Evolutionary conservation across 2,888 invertebrate genomes (phyloP), one percentile per base, ranked within the genome.

Genomic region (Byasa hedistus): DNA sequence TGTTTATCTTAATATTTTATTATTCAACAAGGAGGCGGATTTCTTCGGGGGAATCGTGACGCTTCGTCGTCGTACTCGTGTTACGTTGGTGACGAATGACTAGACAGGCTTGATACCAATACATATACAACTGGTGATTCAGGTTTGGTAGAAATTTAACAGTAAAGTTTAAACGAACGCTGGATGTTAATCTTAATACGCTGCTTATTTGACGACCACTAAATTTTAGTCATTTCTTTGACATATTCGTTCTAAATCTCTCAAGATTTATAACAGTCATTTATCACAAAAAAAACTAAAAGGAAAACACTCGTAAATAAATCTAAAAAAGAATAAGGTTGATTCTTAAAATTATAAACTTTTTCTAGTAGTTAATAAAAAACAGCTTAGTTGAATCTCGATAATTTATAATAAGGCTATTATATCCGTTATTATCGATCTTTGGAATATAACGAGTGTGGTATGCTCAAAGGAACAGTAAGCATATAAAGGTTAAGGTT

Each of bases 51-150:
- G 55, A 60, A 48, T 65, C 60, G 65, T 65, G 62, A 62, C 56
- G 48, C 56, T 27, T 55, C 51, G 65, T 60, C 56, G 60, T 65
- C 65, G 44, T 32, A 17, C 32, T 51, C 60, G 55, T 60, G 65
- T 65, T 55, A 55, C 22, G 55, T 36, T 60, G 55, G 60, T 65
- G 65, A 65, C 65, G 65, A 65, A 65, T 60, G 65, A 51, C 48
- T 65, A 48, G 32, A 55, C 12, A 51, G 36, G 32, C 56, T 55
- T 60, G 65, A 65, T 60, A 65, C 65, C 55, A 44, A 27, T 64
- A 60, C 48, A 60, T 51, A 51, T 56, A 51, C 44, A 48, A 44
- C 24, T 39, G 15, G 58, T 10, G 24, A 64, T 24, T 59, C 23
- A 55, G 21, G 55, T 59, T 64, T 59, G 7, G 24, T 12, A 52